phyloP scores from a whole-genome alignment of 92 coral and sea anemone species.

The Porites lobata region DNA sequence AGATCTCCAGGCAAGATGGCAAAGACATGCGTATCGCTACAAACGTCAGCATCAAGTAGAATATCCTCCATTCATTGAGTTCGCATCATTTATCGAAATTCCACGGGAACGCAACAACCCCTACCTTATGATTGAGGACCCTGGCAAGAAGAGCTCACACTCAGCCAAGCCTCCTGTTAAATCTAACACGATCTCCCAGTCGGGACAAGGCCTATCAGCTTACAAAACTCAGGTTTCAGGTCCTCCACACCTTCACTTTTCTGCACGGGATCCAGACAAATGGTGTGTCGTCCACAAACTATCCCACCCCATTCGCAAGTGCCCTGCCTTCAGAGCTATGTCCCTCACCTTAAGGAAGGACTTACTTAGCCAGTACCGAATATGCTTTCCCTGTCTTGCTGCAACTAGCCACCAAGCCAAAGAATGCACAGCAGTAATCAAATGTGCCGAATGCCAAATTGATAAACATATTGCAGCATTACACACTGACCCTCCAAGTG shows the following conservation, averaged over 20 bases:
- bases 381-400: constrained; percentile 24
- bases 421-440: constrained; percentile 23
- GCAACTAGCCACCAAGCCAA: constrained; percentile 42
- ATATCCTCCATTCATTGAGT: constrained; percentile 72
- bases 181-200: background rate
- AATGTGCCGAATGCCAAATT: constrained; percentile 58
- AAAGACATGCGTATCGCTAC: constrained; percentile 61
- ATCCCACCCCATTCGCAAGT: constrained; percentile 57
- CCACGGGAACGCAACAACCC: constrained; percentile 69
- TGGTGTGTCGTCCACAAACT: constrained; percentile 59
- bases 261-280: constrained; percentile 1
- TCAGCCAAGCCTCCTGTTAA: background rate
- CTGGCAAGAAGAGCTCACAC: background rate
- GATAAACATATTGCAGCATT: constrained; percentile 60
- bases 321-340: constrained; percentile 55
- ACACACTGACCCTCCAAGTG: constrained; percentile 22
- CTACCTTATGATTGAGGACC: constrained; percentile 44
- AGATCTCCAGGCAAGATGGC: constrained; percentile 74
- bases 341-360: constrained; percentile 34
- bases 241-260: background rate
- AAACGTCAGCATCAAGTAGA: constrained; percentile 36
- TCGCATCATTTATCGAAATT: constrained; percentile 47
- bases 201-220: constrained; percentile 16
- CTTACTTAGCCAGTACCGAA: constrained; percentile 32
- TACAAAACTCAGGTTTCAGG: constrained; percentile 25